Evolutionary conservation across 2,113 vertebrate species (phyloP), one percentile per base, ranked within the genome.

Genomic region (Spea bombifrons): DNA sequence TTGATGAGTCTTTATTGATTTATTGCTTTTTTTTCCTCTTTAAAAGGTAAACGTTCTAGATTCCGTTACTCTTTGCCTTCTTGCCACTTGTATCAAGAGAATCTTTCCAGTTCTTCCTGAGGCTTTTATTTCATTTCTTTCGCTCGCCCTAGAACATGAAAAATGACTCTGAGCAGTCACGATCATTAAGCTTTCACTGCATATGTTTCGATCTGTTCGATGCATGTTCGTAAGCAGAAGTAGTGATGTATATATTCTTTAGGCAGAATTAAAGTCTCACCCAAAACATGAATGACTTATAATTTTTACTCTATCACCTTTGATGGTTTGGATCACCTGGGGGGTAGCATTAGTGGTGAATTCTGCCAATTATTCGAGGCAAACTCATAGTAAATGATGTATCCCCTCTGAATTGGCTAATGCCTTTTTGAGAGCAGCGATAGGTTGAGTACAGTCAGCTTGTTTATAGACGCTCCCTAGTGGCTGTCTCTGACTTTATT

Each of bases 351-450:
- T 71, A 61, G 67, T 73, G 71, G 55, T 46, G 13, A 30, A 74
- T 80, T 67, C 45, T 74, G 63, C 71, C 78, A 80, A 80, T 80
- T 80, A 80, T 80, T 48, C 30, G 71, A 74, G 78, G 59, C 65
- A 55, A 80, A 59, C 63, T 30, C 68, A 44, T 67, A 67, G 8
- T 30, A 74, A 61, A 67, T 48, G 50, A 67, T 73, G 15, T 50
- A 30, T 68, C 78, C 78, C 78, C 66, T 46, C 10, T 46, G 78
- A 80, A 53, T 59, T 17, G 71, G 4, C 16, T 66, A 80, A 9
- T 73, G 69, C 49, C 72, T 66, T 73, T 66, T 72, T 66, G 48
- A 17, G 67, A 47, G 63, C 17, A 52, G 3, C 48, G 52, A 80
- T 73, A 73, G 78, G 49, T 45, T 68, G 45, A 61, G 65, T 50